Conservation (phyloP, 2,797 vertebrate species). For the Eleutherodactylus coqui region DNA sequence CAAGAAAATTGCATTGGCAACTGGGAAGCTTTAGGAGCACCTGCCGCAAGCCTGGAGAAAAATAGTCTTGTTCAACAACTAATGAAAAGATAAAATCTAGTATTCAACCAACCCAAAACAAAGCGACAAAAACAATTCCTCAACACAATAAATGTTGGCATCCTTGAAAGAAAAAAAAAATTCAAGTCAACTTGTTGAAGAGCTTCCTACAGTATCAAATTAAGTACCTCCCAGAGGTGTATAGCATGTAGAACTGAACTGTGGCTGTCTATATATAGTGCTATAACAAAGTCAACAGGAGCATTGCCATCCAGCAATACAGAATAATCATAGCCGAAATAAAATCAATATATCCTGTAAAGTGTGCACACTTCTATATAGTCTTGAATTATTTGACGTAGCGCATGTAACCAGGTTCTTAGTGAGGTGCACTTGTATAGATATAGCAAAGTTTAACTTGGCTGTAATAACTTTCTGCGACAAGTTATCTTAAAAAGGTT, state of each 20-base stretch:
- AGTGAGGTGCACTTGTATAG: neutral
- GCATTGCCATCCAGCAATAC: neutral
- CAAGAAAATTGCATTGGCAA: slow-evolving; percentile 41
- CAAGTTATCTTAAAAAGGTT: too few relatives aligned
- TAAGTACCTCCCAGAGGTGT: neutral
- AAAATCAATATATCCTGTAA: neutral
- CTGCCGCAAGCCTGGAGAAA: slow-evolving; percentile 36
- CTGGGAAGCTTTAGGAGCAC: slow-evolving; percentile 24
- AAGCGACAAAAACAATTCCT: slow-evolving; percentile 25
- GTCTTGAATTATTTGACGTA: neutral
- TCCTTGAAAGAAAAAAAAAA: too few relatives aligned
- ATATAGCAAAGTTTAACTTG: too few relatives aligned
- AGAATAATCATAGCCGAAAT: neutral
- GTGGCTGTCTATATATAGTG: neutral
- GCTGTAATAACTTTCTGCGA: too few relatives aligned
- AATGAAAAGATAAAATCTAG: slow-evolving; percentile 33
- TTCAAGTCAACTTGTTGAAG: neutral
- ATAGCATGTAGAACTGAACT: neutral
- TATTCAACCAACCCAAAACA: neutral
- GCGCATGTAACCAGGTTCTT: too few relatives aligned
- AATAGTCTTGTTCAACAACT: slow-evolving; percentile 9
- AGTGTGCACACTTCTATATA: neutral
- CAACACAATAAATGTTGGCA: slow-evolving; percentile 30
- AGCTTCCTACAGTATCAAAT: neutral
- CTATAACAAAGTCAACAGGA: neutral